phyloP scores from a whole-genome alignment of 2,888 invertebrate genomes.

The Melipona bicolor region DNA sequence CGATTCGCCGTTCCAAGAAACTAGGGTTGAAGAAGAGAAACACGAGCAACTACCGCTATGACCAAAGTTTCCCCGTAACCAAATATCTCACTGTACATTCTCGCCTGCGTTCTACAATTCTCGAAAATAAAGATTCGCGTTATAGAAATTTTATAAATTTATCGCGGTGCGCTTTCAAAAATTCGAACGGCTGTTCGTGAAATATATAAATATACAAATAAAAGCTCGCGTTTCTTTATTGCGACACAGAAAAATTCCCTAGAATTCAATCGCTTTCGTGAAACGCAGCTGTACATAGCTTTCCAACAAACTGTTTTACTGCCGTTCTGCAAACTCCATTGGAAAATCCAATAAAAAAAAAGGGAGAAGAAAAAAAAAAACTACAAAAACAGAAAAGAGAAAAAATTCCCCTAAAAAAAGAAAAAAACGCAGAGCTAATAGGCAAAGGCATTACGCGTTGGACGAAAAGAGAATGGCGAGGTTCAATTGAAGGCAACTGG shows the following conservation, averaged over 20 bases:
- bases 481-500: constrained; percentile 34
- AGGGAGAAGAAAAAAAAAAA: no score
- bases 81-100: background rate
- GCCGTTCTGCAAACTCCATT: background rate
- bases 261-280: no score
- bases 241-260: no score
- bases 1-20: background rate
- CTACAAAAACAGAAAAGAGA: background rate
- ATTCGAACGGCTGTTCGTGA: no score
- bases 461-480: background rate
- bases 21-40: background rate
- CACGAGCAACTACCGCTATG: background rate
- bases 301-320: background rate
- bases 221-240: no score
- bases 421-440: background rate
- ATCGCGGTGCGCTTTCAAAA: no score
- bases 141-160: no score
- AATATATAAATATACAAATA: no score
- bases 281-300: no score
- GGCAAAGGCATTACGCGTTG: background rate
- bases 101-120: no score
- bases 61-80: background rate
- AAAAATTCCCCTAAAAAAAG: no score
- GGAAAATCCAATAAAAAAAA: background rate
- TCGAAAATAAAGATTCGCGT: background rate